A percentile compares a stretch with the other conserved stretches of the same genome.
phyloP scores from a whole-genome alignment of 2,888 invertebrate genomes.

The Ichneumon xanthorius region DNA sequence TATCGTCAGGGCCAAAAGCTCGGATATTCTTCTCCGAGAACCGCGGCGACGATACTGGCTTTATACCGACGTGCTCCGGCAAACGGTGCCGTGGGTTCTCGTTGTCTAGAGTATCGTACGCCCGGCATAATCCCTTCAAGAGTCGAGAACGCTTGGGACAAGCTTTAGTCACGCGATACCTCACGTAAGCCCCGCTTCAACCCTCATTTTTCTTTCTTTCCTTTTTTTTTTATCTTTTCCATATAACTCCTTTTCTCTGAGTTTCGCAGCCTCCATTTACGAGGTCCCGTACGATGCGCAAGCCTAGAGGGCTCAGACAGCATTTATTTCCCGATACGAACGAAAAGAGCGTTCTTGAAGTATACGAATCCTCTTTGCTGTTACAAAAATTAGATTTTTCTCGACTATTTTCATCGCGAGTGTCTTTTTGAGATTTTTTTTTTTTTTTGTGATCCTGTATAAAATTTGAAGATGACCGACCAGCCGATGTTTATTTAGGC shows the following conservation, averaged over 20 bases:
- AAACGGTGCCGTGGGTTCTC: conserved; percentile 41
- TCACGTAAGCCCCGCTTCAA: conserved; percentile 38
- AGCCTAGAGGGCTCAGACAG: conserved; percentile 7
- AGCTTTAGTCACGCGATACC: conserved; percentile 48
- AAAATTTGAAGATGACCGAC: too few species aligned
- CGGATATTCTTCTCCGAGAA: conserved; percentile 27
- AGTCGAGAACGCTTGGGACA: conserved; percentile 31
- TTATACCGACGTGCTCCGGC: conserved; percentile 31
- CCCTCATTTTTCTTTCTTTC: conserved; percentile 1
- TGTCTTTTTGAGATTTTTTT: too few species aligned
- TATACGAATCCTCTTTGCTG: not conserved
- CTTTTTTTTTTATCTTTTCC: not conserved
- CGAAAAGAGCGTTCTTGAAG: not conserved
- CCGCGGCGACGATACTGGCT: conserved; percentile 25
- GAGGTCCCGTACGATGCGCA: conserved; percentile 1
- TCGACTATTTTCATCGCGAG: not conserved
- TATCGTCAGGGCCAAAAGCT: conserved; percentile 25
- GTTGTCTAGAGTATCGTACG: conserved; percentile 46
- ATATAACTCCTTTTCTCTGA: conserved; percentile 17
- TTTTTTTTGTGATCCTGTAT: too few species aligned
- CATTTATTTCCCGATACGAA: not conserved
- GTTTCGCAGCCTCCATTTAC: conserved; percentile 29
- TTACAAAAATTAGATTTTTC: not conserved
- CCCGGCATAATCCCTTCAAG: conserved; percentile 49
- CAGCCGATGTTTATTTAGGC: not conserved